Conservation (phyloP, 2,113 vertebrate species). For the Ranitomeya variabilis region DNA sequence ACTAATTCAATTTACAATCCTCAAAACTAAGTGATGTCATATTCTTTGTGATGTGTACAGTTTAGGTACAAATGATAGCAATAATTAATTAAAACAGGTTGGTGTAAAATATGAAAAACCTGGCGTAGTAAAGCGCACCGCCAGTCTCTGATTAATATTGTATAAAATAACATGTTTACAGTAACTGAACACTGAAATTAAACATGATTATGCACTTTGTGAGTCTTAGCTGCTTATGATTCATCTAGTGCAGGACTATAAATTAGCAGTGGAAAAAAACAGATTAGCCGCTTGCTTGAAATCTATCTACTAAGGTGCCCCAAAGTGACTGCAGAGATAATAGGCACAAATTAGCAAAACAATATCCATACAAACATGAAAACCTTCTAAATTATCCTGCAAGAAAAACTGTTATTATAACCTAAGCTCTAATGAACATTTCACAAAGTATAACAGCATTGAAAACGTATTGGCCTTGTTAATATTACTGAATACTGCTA, state of each 20-base stretch:
- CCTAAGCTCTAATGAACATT: slow-evolving; percentile 59
- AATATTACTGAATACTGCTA: slow-evolving; percentile 11
- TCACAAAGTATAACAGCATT: slow-evolving; percentile 34
- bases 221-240: slow-evolving; percentile 7
- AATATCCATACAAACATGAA: slow-evolving; percentile 41
- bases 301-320: slow-evolving; percentile 44
- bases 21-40: not conserved
- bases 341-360: slow-evolving; percentile 44
- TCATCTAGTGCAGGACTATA: slow-evolving; percentile 34
- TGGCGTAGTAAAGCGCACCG: not conserved
- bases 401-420: slow-evolving; percentile 51
- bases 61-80: not conserved
- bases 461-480: slow-evolving; percentile 24
- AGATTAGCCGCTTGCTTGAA: slow-evolving; percentile 25
- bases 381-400: slow-evolving; percentile 54
- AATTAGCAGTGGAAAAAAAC: slow-evolving; percentile 38
- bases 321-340: slow-evolving; percentile 42
- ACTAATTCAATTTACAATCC: not conserved
- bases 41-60: not conserved
- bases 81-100: slow-evolving; percentile 48
- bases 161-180: slow-evolving; percentile 53
- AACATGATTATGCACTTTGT: not conserved
- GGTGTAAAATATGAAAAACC: slow-evolving; percentile 29
- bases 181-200: slow-evolving; percentile 28
- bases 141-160: slow-evolving; percentile 49